Percentiles rank a stretch among this genome's conserved stretches.
Evolutionary conservation across 2,888 invertebrate species (phyloP).

Genomic region (Diplolepis rosae): DNA sequence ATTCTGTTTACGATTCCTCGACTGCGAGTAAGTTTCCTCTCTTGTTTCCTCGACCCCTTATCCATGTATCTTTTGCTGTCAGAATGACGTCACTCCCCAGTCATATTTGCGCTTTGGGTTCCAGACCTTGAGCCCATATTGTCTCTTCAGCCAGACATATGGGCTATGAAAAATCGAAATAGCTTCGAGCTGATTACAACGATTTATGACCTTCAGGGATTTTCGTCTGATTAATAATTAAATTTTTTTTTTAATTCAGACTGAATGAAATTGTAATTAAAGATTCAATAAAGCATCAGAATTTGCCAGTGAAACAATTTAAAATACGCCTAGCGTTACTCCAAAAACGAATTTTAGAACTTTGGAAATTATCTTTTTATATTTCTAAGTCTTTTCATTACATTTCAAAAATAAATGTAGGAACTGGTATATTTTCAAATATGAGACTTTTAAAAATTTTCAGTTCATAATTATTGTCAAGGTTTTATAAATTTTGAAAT

Average conservation of each 20-base stretch:
- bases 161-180: neutral
- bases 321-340: too few relatives aligned
- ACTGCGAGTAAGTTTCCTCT: constrained; percentile 8
- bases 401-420: too few relatives aligned
- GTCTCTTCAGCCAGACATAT: neutral
- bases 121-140: constrained; percentile 17
- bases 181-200: neutral
- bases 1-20: constrained; percentile 28
- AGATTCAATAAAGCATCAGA: too few relatives aligned
- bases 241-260: too few relatives aligned
- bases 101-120: neutral
- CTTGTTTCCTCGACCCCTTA: neutral
- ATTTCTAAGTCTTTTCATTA: too few relatives aligned
- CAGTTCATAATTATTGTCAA: too few relatives aligned
- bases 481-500: too few relatives aligned
- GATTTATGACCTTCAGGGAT: neutral
- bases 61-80: neutral
- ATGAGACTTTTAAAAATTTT: too few relatives aligned
- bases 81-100: constrained; percentile 16
- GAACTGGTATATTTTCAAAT: too few relatives aligned
- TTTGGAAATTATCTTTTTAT: too few relatives aligned
- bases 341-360: too few relatives aligned
- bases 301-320: too few relatives aligned
- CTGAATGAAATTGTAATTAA: neutral
- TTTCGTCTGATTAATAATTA: neutral